A percentile compares a stretch with the other conserved stretches of the same genome.
Conservation (phyloP, 2,797 vertebrate species). For the Rhyacichthys aspro region DNA sequence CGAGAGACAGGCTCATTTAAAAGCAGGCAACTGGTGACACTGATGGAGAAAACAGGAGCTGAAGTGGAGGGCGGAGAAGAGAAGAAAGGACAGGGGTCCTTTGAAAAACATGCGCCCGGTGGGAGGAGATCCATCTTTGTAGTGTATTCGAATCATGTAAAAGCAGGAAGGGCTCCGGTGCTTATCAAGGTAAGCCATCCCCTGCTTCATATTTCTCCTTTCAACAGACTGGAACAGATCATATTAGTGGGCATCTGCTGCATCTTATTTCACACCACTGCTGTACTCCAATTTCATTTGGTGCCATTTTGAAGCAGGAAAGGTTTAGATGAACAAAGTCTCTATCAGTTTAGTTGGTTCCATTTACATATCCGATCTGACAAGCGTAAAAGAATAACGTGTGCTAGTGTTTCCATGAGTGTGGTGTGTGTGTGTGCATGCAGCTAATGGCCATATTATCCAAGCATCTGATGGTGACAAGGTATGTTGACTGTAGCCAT, state of each 20-base stretch:
- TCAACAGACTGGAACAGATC: conserved; percentile 73
- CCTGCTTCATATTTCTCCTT: conserved; percentile 49
- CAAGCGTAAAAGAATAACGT: conserved; percentile 36
- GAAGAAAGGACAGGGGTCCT: conserved; percentile 30
- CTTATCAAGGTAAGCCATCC: conserved; percentile 69
- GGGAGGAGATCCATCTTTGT: conserved; percentile 64
- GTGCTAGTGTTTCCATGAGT: conserved; percentile 21
- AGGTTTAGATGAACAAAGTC: conserved; percentile 48
- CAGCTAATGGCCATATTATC: conserved; percentile 34
- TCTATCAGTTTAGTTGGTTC: conserved; percentile 32
- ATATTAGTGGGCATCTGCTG: conserved; percentile 67
- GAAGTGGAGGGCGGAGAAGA: conserved; percentile 24
- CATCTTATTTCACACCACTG: conserved; percentile 68
- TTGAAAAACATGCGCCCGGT: conserved; percentile 58
- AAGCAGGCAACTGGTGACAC: conserved; percentile 48
- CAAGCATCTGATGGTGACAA: conserved; percentile 37
- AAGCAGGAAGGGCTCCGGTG: conserved; percentile 64
- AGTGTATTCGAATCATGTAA: conserved; percentile 68
- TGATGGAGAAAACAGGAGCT: conserved; percentile 25
- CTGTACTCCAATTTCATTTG: conserved; percentile 60
- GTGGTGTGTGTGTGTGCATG: conserved; percentile 27
- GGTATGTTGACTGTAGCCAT: conserved; percentile 49
- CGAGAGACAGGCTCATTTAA: conserved; percentile 57
- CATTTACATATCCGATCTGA: conserved; percentile 49
- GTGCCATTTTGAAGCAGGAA: conserved; percentile 55